phyloP scores from a whole-genome alignment of 2,888 invertebrate genomes.

The Fissipunctia ypsillon region DNA sequence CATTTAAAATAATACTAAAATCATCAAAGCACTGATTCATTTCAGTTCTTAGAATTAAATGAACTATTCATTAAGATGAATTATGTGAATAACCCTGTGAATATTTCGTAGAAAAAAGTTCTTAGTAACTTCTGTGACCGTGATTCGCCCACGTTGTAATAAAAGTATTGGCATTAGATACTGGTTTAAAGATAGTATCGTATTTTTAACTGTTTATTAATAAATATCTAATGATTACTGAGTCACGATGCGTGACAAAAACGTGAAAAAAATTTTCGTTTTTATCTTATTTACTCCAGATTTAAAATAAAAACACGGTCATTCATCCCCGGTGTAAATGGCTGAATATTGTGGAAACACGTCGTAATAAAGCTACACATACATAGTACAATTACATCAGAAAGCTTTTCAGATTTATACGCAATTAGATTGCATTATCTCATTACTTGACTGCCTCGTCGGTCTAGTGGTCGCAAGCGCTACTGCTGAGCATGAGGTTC shows the following conservation, averaged over 20 bases:
- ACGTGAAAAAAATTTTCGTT: constrained; percentile 12
- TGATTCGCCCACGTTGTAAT: constrained; percentile 59
- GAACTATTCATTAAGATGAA: constrained; percentile 27
- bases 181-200: constrained; percentile 54
- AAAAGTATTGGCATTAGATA: constrained; percentile 55
- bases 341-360: background rate
- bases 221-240: constrained; percentile 55
- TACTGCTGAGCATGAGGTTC: too few relatives aligned
- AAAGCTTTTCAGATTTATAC: constrained; percentile 10
- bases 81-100: constrained; percentile 29
- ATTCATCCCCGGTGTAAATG: constrained; percentile 19
- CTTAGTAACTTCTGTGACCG: constrained; percentile 24
- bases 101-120: constrained; percentile 41
- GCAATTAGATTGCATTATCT: constrained; percentile 6
- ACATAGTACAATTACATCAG: background rate
- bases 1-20: constrained; percentile 19
- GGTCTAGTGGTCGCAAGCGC: too few relatives aligned
- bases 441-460: too few relatives aligned
- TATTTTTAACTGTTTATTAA: constrained; percentile 65
- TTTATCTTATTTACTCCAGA: constrained; percentile 29
- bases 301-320: constrained; percentile 21
- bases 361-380: too few relatives aligned
- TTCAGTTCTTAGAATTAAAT: constrained; percentile 44
- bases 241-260: constrained; percentile 46
- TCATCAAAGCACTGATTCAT: constrained; percentile 25